Conservation (phyloP, 2,888 invertebrate species). For the Entomobrya proxima region DNA sequence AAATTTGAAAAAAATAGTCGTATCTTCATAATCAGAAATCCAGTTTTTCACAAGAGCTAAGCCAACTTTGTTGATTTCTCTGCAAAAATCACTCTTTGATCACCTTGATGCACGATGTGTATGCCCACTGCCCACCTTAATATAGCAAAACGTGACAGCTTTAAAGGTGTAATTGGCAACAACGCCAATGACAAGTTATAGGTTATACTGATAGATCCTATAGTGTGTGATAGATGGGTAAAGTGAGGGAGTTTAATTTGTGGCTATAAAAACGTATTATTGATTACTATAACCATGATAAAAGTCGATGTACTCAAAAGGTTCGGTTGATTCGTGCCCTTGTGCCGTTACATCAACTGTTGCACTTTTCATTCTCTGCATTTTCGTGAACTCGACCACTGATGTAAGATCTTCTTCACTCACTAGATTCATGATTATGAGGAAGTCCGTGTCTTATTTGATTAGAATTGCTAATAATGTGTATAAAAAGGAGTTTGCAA, state of each 20-base stretch:
- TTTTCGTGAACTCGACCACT: too few species aligned
- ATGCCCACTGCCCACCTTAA: neutral
- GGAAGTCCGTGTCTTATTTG: constrained; percentile 13
- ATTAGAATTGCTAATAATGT: constrained; percentile 42
- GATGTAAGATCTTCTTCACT: neutral
- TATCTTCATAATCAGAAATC: constrained; percentile 37
- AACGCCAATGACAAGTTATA: neutral
- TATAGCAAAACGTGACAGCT: constrained; percentile 18
- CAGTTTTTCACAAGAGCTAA: constrained; percentile 24
- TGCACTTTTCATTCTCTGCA: neutral
- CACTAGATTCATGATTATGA: neutral
- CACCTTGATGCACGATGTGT: neutral
- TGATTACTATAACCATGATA: neutral
- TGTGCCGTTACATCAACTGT: neutral
- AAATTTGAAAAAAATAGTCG: neutral
- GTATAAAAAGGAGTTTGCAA: neutral
- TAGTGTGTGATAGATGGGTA: neutral
- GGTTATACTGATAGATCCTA: neutral
- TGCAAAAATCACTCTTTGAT: constrained; percentile 4
- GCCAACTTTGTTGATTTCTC: constrained; percentile 40
- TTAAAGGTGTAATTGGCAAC: neutral
- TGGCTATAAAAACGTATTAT: neutral
- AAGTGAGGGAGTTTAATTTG: constrained; percentile 3
- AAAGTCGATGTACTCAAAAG: neutral
- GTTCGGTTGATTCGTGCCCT: neutral